Percentiles rank a stretch among this genome's conserved stretches.
phyloP scores from a whole-genome alignment of 2,797 vertebrate genomes.

The Cuniculus paca region DNA sequence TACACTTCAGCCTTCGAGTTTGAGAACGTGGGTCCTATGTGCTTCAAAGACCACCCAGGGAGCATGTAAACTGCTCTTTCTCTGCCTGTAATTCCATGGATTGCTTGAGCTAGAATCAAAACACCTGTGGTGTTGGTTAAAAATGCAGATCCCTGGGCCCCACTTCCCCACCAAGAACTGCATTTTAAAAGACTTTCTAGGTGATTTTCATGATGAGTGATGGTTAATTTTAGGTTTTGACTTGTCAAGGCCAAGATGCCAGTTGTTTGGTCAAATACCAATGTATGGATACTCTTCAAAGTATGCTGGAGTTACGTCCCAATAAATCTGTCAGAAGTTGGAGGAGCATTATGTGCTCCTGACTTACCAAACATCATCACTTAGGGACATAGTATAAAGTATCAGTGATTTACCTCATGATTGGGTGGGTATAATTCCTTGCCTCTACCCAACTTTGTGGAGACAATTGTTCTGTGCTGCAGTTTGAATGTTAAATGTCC shows the following conservation, averaged over 20 bases:
- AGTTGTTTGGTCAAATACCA: not conserved
- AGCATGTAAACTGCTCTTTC: not conserved
- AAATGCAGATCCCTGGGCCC: not conserved
- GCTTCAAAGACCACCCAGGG: not conserved
- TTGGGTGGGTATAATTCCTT: not conserved
- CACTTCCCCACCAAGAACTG: too few relatives aligned
- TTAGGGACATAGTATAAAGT: not conserved
- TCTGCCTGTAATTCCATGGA: not conserved
- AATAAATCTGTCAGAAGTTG: not conserved
- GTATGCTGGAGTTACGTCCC: not conserved
- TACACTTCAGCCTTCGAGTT: not conserved
- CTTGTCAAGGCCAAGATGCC: not conserved
- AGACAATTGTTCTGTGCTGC: not conserved
- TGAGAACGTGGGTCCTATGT: not conserved
- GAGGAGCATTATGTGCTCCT: not conserved
- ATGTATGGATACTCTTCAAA: not conserved
- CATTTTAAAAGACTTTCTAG: slow-evolving; percentile 1
- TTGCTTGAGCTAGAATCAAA: not conserved
- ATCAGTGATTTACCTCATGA: not conserved
- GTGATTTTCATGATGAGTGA: not conserved
- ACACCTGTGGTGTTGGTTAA: not conserved
- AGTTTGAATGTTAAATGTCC: not conserved
- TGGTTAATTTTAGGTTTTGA: not conserved
- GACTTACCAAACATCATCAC: not conserved
- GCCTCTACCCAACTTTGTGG: not conserved